phyloP scores from a whole-genome alignment of 2,888 invertebrate genomes.

The Sacculina carcini region DNA sequence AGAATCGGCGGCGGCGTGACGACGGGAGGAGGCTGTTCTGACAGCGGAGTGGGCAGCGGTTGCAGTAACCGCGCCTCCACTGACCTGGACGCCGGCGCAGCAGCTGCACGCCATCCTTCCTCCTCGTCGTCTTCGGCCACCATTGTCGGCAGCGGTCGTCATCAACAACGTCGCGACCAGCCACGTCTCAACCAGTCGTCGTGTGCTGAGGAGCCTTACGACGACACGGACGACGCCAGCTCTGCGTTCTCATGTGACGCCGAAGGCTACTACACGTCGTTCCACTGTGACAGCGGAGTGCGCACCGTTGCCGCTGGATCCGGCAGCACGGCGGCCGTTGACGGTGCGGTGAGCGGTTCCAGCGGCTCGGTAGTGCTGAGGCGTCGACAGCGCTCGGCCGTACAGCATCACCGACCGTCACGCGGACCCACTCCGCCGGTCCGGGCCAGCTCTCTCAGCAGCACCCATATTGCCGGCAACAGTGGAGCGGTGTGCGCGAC shows the following conservation, averaged over 20 bases:
- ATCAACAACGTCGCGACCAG: conserved; percentile 5
- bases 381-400: conserved; percentile 24
- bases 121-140: background rate
- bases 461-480: conserved; percentile 12
- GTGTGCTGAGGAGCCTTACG: background rate
- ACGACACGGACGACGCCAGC: conserved; percentile 46
- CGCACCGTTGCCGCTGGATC: conserved; percentile 17
- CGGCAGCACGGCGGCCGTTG: conserved; percentile 45
- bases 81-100: conserved; percentile 32
- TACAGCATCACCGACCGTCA: conserved; percentile 12
- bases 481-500: conserved; percentile 13
- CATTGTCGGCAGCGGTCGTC: background rate
- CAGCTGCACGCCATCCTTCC: conserved; percentile 1
- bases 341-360: conserved; percentile 68
- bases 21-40: background rate
- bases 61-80: conserved; percentile 50
- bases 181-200: conserved; percentile 1
- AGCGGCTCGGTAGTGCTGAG: conserved; percentile 21
- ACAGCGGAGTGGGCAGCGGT: conserved; percentile 1
- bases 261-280: conserved; percentile 91
- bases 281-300: conserved; percentile 82
- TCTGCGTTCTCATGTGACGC: conserved; percentile 87
- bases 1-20: background rate
- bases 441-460: conserved; percentile 13
- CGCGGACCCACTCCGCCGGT: conserved; percentile 13